These are phyloP conservation scores for Acanthiza pusilla DNA, from an alignment of 2,797 vertebrate genomes.

Conservation along the genomic window DNA sequence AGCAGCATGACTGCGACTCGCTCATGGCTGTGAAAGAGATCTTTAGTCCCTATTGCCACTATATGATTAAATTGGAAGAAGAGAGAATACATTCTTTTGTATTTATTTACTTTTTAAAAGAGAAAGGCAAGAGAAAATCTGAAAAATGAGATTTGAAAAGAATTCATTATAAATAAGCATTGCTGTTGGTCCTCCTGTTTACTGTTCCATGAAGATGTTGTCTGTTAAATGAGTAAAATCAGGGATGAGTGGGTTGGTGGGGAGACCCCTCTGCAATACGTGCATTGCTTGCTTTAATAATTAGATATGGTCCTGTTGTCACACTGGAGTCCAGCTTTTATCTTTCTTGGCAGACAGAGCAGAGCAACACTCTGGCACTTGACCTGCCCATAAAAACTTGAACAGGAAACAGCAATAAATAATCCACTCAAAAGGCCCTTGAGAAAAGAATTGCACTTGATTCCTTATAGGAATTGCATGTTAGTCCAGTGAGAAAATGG, in stretches of 20 bases:
- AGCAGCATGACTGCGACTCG: slow-evolving; percentile 2
- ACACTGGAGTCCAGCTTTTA: slow-evolving; percentile 41
- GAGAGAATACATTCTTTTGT: neutral
- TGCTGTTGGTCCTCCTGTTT: neutral
- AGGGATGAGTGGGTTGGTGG: neutral
- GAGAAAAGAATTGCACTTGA: slow-evolving; percentile 41
- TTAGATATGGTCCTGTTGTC: slow-evolving; percentile 43
- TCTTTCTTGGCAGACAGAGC: slow-evolving; percentile 47
- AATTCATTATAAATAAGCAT: neutral
- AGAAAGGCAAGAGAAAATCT: neutral
- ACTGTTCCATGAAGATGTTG: neutral
- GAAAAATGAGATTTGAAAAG: neutral
- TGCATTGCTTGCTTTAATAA: slow-evolving; percentile 34
- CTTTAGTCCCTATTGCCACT: neutral
- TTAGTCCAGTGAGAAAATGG: neutral
- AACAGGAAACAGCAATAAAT: slow-evolving; percentile 61
- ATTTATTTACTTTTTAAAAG: neutral
- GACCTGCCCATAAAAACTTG: slow-evolving; percentile 61
- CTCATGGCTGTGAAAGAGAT: slow-evolving; percentile 20
- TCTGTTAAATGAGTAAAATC: neutral
- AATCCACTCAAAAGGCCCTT: slow-evolving; percentile 58
- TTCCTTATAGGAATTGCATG: slow-evolving; percentile 3
- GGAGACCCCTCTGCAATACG: neutral
- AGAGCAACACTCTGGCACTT: slow-evolving; percentile 52
- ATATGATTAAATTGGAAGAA: neutral